Evolutionary conservation across 2,888 invertebrate species (phyloP).

Genomic region (Acronicta alni): DNA sequence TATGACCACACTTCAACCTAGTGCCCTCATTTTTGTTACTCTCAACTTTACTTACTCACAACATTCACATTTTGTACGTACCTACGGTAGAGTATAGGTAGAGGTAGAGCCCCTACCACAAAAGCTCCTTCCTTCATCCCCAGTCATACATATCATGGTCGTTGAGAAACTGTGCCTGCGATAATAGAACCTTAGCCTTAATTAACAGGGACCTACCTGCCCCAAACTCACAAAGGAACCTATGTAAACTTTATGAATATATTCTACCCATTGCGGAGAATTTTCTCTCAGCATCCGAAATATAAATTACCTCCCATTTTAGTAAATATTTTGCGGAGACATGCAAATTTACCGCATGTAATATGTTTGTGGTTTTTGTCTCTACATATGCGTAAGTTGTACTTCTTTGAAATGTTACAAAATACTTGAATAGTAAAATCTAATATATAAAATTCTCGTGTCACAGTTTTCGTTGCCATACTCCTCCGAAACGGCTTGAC

Average conservation of each 20-base stretch:
- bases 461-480: too few relatives aligned
- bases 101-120: too few relatives aligned
- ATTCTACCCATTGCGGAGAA: background rate
- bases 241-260: slow-evolving; percentile 22
- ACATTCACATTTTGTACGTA: slow-evolving; percentile 21
- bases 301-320: background rate
- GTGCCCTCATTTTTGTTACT: slow-evolving; percentile 30
- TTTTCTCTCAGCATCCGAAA: background rate
- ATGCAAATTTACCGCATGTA: background rate
- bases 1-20: too few relatives aligned
- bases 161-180: slow-evolving; percentile 4
- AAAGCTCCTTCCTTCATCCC: background rate
- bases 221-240: slow-evolving; percentile 9
- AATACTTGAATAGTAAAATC: slow-evolving; percentile 7
- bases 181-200: slow-evolving; percentile 1
- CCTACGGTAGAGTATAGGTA: too few relatives aligned
- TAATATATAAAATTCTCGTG: too few relatives aligned
- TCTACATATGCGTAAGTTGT: background rate
- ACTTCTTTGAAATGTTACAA: slow-evolving; percentile 15
- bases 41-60: too few relatives aligned
- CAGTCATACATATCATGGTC: slow-evolving; percentile 5
- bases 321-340: slow-evolving; percentile 4
- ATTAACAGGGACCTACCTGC: slow-evolving; percentile 2
- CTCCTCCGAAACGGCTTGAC: too few relatives aligned
- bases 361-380: slow-evolving; percentile 2